A percentile compares a stretch with the other conserved stretches of the same genome.
These are phyloP conservation scores for Climacteris rufus DNA, from an alignment of 2,113 vertebrate genomes.

Conservation along the genomic window DNA sequence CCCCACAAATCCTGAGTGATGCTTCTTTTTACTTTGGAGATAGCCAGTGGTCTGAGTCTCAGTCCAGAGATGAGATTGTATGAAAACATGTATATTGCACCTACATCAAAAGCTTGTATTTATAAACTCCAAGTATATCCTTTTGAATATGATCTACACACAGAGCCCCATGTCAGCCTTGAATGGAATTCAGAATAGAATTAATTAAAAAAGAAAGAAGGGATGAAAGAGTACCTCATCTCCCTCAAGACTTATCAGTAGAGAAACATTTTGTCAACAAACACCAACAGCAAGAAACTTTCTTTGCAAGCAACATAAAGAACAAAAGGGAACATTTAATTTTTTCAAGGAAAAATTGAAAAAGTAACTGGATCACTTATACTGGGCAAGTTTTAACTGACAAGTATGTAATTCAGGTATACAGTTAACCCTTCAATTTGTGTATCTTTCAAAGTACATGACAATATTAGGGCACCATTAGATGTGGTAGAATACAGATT, in stretches of 20 bases:
- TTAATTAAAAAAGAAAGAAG: neutral
- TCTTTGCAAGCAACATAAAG: neutral
- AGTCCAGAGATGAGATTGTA: neutral
- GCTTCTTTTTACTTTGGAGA: neutral
- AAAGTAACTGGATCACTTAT: slow-evolving; percentile 77
- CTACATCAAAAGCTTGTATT: neutral
- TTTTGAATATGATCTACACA: neutral
- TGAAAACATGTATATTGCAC: neutral
- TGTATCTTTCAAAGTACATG: neutral
- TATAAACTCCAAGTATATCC: neutral
- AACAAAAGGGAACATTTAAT: neutral
- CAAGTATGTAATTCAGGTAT: neutral
- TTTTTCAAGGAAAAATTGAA: neutral
- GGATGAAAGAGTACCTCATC: neutral
- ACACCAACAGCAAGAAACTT: neutral
- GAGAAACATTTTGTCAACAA: neutral
- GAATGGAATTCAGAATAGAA: neutral
- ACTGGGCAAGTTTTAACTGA: slow-evolving; percentile 72
- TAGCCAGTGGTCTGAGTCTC: neutral
- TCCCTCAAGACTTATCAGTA: neutral
- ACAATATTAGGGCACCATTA: neutral
- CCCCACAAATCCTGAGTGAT: neutral
- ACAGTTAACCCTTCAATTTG: neutral
- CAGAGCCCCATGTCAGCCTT: neutral
- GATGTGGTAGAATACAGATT: neutral